Evolutionary conservation across 2,113 vertebrate species (phyloP), one percentile per base, ranked within the genome.

Genomic region (Centrocercus urophasianus): DNA sequence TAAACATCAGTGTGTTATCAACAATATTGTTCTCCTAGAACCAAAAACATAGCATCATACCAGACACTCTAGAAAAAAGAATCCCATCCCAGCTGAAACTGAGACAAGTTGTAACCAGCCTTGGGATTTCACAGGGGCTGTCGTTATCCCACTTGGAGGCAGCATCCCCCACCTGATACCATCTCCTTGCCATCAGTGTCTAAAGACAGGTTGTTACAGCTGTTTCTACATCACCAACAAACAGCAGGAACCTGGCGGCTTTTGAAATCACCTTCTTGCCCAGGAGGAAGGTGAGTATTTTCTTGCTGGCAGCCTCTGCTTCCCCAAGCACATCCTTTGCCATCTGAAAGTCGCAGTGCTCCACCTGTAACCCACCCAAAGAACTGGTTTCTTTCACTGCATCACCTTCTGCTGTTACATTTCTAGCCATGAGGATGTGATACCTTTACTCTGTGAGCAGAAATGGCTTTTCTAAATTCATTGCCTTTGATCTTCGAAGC

Each of bases 401-500:
- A 34, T 63, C 66, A 28, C 13, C 36, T 56, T 61, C 16, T 19
- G 6, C n/a, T 30, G 50, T 4, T 10, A 47, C 56, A 20, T n/a
- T 45, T 20, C 48, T 64, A 50, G 11, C 40, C 70, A 30, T 0
- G 0, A 32, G n/a, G 66, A 36, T 5, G 43, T 30, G 3, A 6
- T 8, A 12, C 16, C 10, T 56, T 34, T 15, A 18, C 27, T 72
- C 40, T 57, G 27, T 13, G n/a, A 85, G 45, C 28, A 61, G 30
- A 50, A 13, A 1, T 14, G 52, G 5, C 22, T 71, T 66, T 79
- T 45, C 77, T 82, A 45, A 84, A 59, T 20, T 3, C 12, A 5
- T 43, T 48, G 12, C 57, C 30, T 70, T 69, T 42, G n/a, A 69
- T 21, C 30, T 71, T 8, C 25, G 63, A 86, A 74, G 25, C 5